A percentile compares a stretch with the other conserved stretches of the same genome.
Evolutionary conservation across 2,113 vertebrate species (phyloP).

Genomic region (Hipposideros armiger): DNA sequence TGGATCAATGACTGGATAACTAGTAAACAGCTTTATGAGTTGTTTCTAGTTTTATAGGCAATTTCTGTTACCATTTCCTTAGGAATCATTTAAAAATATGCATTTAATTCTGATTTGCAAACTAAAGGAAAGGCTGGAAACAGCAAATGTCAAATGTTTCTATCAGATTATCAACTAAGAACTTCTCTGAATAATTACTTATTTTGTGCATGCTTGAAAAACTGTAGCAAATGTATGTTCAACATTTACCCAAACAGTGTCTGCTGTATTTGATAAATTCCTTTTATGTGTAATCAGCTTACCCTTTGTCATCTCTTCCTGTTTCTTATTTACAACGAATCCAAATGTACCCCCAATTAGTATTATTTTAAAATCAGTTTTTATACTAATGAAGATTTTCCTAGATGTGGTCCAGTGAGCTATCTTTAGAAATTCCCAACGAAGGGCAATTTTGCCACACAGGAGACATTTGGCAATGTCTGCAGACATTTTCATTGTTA

Average conservation of each 20-base stretch:
- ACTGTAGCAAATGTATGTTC: not conserved
- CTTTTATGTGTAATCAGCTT: not conserved
- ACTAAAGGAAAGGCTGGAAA: constrained; percentile 39
- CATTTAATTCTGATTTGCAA: constrained; percentile 42
- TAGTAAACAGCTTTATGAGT: not conserved
- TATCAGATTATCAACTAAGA: constrained; percentile 1
- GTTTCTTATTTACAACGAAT: not conserved
- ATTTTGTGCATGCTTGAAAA: not conserved
- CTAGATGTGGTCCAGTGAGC: not conserved
- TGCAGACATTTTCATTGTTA: not conserved
- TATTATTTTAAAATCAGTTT: not conserved
- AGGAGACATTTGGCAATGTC: not conserved
- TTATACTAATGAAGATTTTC: not conserved
- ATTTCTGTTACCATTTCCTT: constrained; percentile 43
- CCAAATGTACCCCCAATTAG: not conserved
- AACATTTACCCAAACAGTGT: not conserved
- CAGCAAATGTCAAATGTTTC: constrained; percentile 16
- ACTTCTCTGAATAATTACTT: constrained; percentile 42
- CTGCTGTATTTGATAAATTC: not conserved
- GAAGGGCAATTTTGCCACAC: not conserved
- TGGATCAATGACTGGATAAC: not conserved
- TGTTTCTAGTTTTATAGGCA: not conserved
- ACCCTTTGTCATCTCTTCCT: not conserved
- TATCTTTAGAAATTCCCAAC: not conserved
- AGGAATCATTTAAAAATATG: constrained; percentile 47